These are phyloP conservation scores for Hippocampus kuda DNA, from an alignment of 2,797 vertebrate genomes.

Conservation along the genomic window DNA sequence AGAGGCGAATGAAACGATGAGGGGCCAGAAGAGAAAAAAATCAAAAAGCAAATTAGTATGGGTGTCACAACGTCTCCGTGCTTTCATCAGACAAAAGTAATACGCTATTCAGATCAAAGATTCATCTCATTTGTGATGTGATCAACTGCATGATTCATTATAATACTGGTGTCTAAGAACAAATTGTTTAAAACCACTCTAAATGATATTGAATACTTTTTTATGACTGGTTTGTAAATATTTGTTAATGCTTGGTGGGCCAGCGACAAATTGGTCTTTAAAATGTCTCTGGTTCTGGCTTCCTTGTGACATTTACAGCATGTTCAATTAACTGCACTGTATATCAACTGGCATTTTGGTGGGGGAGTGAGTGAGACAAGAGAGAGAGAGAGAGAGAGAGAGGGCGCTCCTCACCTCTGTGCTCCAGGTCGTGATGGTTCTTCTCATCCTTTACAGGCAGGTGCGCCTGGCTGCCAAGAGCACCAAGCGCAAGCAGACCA, in stretches of 20 bases:
- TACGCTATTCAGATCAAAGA: slow-evolving; percentile 5
- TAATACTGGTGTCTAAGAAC: not conserved
- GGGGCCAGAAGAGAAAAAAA: slow-evolving; percentile 53
- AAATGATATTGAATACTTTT: not conserved
- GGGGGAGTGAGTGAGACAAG: not conserved
- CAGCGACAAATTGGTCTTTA: not conserved
- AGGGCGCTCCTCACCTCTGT: slow-evolving; percentile 76
- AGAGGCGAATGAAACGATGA: slow-evolving; percentile 60
- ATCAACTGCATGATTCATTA: not conserved
- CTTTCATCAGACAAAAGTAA: slow-evolving; percentile 12
- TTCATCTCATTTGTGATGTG: not conserved
- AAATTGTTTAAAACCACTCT: not conserved
- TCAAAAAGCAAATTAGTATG: slow-evolving; percentile 60
- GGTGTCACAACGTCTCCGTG: slow-evolving; percentile 7
- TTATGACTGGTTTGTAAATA: slow-evolving; percentile 8
- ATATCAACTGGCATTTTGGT: not conserved
- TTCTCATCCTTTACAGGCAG: slow-evolving; percentile 92
- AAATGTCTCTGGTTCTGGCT: not conserved
- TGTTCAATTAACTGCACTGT: not conserved
- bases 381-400: not conserved
- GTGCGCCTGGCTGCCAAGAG: slow-evolving; percentile 88
- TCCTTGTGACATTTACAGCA: not conserved
- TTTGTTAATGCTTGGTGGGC: not conserved
- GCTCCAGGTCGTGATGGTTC: slow-evolving; percentile 92
- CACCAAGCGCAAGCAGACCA: slow-evolving; percentile 81